Evolutionary conservation across 2,113 vertebrate genomes (phyloP), one percentile per base, ranked within the genome.

Genomic region (Speoplatyrhinus poulsoni): DNA sequence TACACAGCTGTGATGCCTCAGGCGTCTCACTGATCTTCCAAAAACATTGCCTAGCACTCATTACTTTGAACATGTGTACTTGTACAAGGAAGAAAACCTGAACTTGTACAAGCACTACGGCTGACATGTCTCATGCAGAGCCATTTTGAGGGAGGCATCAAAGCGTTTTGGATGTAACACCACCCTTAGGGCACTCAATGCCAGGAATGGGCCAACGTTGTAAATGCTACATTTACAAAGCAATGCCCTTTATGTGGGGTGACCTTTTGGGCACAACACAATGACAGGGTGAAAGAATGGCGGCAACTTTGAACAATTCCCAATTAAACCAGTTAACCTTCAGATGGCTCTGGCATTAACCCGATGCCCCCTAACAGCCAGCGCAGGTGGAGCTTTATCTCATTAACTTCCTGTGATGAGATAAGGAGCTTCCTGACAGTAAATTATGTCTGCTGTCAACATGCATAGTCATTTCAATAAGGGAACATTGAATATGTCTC

Each of bases 1-100:
- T 67, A 75, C 82, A 73, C 83, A 85, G 83, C 70, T 84, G 83
- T 75, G 77, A 63, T 75, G 82, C 83, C 86, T 58, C 47, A 73
- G 83, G 87, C 84, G 48, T 82, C 57, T 16, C 49, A 69, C 62
- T 72, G 72, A 79, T 85, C 76, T 58, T 82, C 75, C 60, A 82
- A 82, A 26, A 88, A 86, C 80, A 84, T 85, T 80, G 74, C 83
- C 70, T 82, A 80, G 84, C 79, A 73, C 74, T 69, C 58, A 80
- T 67, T 82, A 73, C 69, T 84, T 75, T 79, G 67, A 85, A 81
- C 75, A 75, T 83, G 67, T 80, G 55, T 79, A 56, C 65, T 85
- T 61, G 49, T 67, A 75, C 64, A 72, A 67, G 55, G 11, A 41
- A 41, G 67, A 85, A 81, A 76, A 75, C 82, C 65, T 80, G 55